phyloP scores from a whole-genome alignment of 1,140 invertebrate species.

The Cheumatopsyche charites region DNA sequence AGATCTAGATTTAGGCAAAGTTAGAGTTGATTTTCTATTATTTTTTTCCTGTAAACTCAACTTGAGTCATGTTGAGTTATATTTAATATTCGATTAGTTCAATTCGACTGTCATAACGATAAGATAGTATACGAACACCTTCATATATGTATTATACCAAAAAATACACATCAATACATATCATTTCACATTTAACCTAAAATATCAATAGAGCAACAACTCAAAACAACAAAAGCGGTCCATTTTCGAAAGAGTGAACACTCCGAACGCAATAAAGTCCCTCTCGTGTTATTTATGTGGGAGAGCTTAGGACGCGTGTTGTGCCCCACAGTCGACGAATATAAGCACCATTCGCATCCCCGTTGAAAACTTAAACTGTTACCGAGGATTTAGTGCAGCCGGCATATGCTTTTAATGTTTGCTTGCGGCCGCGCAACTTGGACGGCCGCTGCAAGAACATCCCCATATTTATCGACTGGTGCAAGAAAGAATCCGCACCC shows the following conservation, averaged over 20 bases:
- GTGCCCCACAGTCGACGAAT: too few relatives aligned
- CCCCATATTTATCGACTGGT: slow-evolving; percentile 42
- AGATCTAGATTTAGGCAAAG: too few relatives aligned
- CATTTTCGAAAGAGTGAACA: slow-evolving; percentile 21
- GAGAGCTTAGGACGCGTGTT: neutral
- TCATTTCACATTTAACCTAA: too few relatives aligned
- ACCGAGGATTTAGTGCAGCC: slow-evolving; percentile 47
- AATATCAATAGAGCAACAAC: neutral
- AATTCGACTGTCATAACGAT: too few relatives aligned
- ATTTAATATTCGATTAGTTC: too few relatives aligned
- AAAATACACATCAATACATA: too few relatives aligned
- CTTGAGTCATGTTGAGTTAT: too few relatives aligned
- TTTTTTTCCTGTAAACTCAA: too few relatives aligned
- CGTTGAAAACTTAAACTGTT: slow-evolving; percentile 48
- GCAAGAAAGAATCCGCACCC: slow-evolving; percentile 31
- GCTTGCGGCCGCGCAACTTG: slow-evolving; percentile 33
- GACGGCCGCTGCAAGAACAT: slow-evolving; percentile 38
- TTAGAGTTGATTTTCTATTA: too few relatives aligned
- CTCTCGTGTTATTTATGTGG: slow-evolving; percentile 2
- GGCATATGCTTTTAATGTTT: slow-evolving; percentile 47
- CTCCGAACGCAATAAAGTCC: slow-evolving; percentile 23
- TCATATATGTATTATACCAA: too few relatives aligned
- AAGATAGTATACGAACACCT: too few relatives aligned
- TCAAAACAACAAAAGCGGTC: neutral
- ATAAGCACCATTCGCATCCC: slow-evolving; percentile 31